Evolutionary conservation across 2,797 vertebrate species (phyloP), one percentile per base, ranked within the genome.

Genomic region (Poecilia wingei): DNA sequence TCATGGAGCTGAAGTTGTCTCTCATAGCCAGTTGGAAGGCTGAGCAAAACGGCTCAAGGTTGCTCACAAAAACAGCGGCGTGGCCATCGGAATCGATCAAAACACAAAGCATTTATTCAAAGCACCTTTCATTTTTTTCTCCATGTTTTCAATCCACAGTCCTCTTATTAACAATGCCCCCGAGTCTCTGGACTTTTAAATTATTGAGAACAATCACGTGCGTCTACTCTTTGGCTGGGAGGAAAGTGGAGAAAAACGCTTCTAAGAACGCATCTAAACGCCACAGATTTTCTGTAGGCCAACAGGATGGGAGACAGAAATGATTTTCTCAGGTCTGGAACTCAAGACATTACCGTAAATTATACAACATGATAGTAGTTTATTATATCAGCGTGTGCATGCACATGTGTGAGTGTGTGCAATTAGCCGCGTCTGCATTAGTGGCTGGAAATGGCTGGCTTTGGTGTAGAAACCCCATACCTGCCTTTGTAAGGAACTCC

Each of bases 1-100:
- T 87, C 1, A 45, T 72, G 55, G 86, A 88, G 87, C 86, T 68
- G 78, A 86, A 69, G 72, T 87, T 82, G 68, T 89, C 90, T 89
- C 84, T 86, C 74, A 0, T 73, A 83, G 86, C 70, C 92, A 91
- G 91, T 91, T 90, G 90, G 92, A 90, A 80, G 82, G 83, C 82
- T 77, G 83, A 78, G 83, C 75, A 79, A 79, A 79, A 81, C 72
- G 20, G n/a, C 72, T 90, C 92, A 93, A 94, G 92, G 91, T 92
- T 91, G 88, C 90, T 87, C 64, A 51, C 16, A 47, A 5, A 66
- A 73, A 76, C 80, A 84, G 79, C 3, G 84, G 81, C 73, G 45
- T 68, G 3, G 70, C 74, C 81, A 79, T 80, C 49, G 77, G 77
- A 70, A 59, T 7, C 41, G 73, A 66, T 84, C 68, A 81, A 71